Evolutionary conservation across 2,113 vertebrate genomes (phyloP).

Genomic region (Phainopepla nitens): DNA sequence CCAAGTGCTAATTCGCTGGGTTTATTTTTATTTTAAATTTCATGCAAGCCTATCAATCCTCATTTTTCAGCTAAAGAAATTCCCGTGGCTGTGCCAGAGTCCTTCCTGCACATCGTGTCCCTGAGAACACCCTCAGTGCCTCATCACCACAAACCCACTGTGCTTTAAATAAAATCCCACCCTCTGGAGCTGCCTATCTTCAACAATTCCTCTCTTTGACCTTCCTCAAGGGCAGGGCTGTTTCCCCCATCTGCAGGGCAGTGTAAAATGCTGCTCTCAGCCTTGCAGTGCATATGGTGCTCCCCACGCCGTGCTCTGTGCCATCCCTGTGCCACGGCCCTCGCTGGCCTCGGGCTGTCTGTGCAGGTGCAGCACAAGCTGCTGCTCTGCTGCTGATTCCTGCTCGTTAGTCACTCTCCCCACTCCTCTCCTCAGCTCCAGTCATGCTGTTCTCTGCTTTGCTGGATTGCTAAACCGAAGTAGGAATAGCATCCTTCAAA

Average conservation of each 20-base stretch:
- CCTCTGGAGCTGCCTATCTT: background rate
- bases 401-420: background rate
- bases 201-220: background rate
- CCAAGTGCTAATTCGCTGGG: background rate
- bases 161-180: background rate
- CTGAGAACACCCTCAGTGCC: background rate
- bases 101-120: background rate
- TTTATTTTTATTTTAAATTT: background rate
- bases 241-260: background rate
- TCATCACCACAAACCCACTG: accelerated
- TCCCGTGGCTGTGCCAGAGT: background rate
- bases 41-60: background rate
- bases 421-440: background rate
- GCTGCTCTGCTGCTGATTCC: background rate
- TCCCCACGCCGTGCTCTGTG: background rate
- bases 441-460: background rate
- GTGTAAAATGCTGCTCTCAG: background rate
- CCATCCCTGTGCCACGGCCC: background rate
- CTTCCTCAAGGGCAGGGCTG: conserved; percentile 14
- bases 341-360: conserved; percentile 1
- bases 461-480: background rate
- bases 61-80: background rate
- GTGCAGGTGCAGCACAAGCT: conserved; percentile 50
- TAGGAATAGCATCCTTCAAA: background rate
- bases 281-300: conserved; percentile 19